Percentiles rank a stretch among this genome's conserved stretches.
Conservation (phyloP, 2,888 invertebrate genomes). For the Ceraclea dissimilis region DNA sequence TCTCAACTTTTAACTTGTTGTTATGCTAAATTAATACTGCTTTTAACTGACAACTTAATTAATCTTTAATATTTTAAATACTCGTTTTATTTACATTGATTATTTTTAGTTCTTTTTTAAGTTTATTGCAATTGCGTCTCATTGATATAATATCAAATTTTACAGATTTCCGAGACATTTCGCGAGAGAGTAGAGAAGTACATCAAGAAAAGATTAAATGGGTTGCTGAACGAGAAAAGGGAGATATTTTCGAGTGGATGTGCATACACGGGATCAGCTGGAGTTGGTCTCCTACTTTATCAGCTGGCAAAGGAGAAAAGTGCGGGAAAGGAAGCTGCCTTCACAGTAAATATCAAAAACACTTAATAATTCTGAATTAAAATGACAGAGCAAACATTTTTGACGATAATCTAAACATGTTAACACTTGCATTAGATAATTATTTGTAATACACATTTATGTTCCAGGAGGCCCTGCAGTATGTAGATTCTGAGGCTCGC, state of each 20-base stretch:
- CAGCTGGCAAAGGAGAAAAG: slow-evolving; percentile 36
- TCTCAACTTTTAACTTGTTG: background rate
- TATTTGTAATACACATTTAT: too few relatives aligned
- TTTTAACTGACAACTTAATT: too few relatives aligned
- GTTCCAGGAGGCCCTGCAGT: slow-evolving; percentile 37
- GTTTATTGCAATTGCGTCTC: too few relatives aligned
- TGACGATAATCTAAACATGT: too few relatives aligned
- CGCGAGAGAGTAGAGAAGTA: background rate
- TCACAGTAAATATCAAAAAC: slow-evolving; percentile 28
- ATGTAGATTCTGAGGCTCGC: slow-evolving; percentile 30
- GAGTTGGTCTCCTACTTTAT: slow-evolving; percentile 60
- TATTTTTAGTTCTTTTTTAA: too few relatives aligned
- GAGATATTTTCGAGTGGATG: slow-evolving; percentile 52
- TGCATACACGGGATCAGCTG: slow-evolving; percentile 70
- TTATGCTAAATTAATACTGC: too few relatives aligned
- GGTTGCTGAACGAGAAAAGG: slow-evolving; percentile 35
- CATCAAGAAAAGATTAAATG: background rate
- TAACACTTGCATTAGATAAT: too few relatives aligned
- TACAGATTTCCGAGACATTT: background rate
- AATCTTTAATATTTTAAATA: too few relatives aligned
- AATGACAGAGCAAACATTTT: too few relatives aligned
- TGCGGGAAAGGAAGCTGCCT: slow-evolving; percentile 29
- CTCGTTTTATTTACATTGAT: too few relatives aligned
- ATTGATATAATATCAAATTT: background rate
- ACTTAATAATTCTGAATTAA: background rate